Conservation (phyloP, 2,888 invertebrate genomes). For the Cistogaster globosa region DNA sequence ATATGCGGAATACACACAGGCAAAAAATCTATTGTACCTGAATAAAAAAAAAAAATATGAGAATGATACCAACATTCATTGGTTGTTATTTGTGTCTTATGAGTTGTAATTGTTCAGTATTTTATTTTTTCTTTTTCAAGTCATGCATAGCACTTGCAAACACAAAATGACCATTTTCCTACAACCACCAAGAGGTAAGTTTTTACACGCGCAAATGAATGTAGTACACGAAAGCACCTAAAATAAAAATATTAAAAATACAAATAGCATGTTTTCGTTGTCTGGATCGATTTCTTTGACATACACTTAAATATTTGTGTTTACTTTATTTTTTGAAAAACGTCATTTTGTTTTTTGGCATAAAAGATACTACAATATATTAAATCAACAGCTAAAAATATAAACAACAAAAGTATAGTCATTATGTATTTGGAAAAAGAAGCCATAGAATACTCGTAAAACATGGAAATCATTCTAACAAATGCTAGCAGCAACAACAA, state of each 20-base stretch:
- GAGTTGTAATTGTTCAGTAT: conserved; percentile 74
- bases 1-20: not conserved
- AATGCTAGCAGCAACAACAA: conserved; percentile 47
- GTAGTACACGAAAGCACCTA: conserved; percentile 1
- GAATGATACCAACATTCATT: not conserved
- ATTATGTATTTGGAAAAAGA: conserved; percentile 43
- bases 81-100: not conserved
- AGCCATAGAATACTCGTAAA: conserved; percentile 49
- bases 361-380: not conserved
- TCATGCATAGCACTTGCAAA: conserved; percentile 40
- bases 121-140: conserved; percentile 81
- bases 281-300: conserved; percentile 65
- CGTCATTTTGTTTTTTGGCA: conserved; percentile 69
- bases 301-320: conserved; percentile 27
- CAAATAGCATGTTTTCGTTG: conserved; percentile 75
- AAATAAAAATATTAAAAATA: conserved; percentile 11
- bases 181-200: conserved; percentile 60
- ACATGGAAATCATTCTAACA: conserved; percentile 59
- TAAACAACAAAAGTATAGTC: not conserved
- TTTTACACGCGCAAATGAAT: not conserved
- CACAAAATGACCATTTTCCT: conserved; percentile 5
- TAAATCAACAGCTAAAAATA: not conserved
- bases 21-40: not conserved
- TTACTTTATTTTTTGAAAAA: conserved; percentile 71
- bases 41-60: not conserved